Percentiles rank a stretch among this genome's conserved stretches.
phyloP scores from a whole-genome alignment of 2,113 vertebrate genomes.

The Hyperoodon ampullatus region DNA sequence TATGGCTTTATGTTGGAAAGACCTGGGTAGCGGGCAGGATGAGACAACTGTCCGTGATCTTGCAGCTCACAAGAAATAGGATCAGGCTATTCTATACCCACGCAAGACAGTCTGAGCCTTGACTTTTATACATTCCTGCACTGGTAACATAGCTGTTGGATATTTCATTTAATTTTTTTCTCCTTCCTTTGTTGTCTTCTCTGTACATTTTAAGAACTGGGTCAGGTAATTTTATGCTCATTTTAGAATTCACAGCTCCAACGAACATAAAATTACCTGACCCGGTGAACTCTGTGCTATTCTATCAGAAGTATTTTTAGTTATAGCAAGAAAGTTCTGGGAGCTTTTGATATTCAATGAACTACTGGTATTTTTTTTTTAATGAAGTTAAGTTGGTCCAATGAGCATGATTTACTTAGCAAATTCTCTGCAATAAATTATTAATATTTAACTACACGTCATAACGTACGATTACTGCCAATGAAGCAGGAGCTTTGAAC shows the following conservation, averaged over 20 bases:
- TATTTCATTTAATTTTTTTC: not conserved
- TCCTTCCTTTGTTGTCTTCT: not conserved
- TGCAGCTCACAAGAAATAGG: no score
- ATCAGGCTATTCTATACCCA: not conserved
- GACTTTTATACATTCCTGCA: not conserved
- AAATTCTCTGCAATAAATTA: not conserved
- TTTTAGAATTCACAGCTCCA: not conserved
- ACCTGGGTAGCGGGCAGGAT: not conserved
- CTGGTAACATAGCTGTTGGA: not conserved
- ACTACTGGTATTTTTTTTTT: not conserved
- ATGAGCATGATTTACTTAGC: not conserved
- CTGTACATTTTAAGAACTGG: not conserved
- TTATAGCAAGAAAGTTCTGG: not conserved
- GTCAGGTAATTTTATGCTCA: not conserved
- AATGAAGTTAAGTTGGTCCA: not conserved
- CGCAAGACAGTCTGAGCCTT: not conserved
- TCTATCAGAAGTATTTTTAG: not conserved
- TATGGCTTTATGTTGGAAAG: not conserved
- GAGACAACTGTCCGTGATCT: accelerated
- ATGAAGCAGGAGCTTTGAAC: not conserved
- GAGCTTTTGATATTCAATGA: not conserved
- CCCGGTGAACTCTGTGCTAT: not conserved
- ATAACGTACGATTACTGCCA: accelerated
- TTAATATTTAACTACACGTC: not conserved
- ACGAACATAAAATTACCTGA: not conserved